Evolutionary conservation across 2,888 invertebrate genomes (phyloP), one percentile per base, ranked within the genome.

Genomic region (Metallyticus violacea): DNA sequence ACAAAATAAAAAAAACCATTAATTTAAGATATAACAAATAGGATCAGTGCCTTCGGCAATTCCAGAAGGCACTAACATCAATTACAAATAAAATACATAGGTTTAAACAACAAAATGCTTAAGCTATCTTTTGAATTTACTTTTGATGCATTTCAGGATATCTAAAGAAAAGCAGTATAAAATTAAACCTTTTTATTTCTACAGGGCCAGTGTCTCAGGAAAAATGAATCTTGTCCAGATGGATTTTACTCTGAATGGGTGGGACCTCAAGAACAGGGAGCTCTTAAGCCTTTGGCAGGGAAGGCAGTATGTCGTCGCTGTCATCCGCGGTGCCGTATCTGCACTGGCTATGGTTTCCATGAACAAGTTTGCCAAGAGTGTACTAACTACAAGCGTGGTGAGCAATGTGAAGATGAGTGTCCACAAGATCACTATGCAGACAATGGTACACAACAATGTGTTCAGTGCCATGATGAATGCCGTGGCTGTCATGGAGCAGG

Each of bases 381-480:
- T 91, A 94, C 95, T 29, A 96, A 96, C 86, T 98, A 96, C 91
- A 96, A 96, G 90, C 94, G 96, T 87, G 97, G 96, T 0, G 97
- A 97, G 90, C 97, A 97, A 90, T 98, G 98, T 90, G 97, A 97
- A 90, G 96, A 98, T 88, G 96, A 97, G 90, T 98, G 98, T 90
- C 96, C 97, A 1, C 88, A 90, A 2, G 97, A 98, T 90, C 96
- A 97, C 90, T 99, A 95, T 90, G 96, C 97, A 0, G 96, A 98
- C 89, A 94, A 95, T 40, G 84, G 40, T 7, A 95, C 26, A 94
- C 94, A 26, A 97, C 97, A 89, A 84, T 93, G 93, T 89, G 88
- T 91, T 6, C 91, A 91, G 26, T 94, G 94, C 89, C 95, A 97
- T 90, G 91, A 93, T 0, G 97, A 98, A 92, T 99, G 99, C 90